Base-by-base conservation (phyloP, 2,888 invertebrate genomes). In the Nymphalis polychloros region DNA sequence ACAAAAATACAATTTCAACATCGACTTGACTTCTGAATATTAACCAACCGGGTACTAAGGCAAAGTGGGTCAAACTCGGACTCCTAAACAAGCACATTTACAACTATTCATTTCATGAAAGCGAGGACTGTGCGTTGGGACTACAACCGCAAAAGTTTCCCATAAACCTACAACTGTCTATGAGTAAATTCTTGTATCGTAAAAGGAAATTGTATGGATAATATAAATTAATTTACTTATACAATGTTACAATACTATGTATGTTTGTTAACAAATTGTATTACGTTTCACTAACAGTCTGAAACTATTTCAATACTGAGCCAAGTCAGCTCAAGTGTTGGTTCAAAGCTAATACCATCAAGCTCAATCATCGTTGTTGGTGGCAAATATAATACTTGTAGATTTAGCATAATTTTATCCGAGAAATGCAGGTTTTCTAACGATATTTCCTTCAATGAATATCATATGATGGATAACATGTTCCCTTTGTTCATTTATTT, bases 71-170 rank as follows among this genome's bases (percentile, higher is more conserved):
- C 74, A 70, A 65, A 72, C 71, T 67, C 55, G 59, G 62, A 71
- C 70, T 70, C 71, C 70, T 72, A 70, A 73, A 72, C 74, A 75
- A 69, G 75, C 72, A 75, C 71, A 76, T 73, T 78, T 78, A 76
- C 76, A 79, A 73, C 68, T 73, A 71, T 76, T 75, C 75, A 78
- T 77, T 77, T 74, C 73, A 76, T 74, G 75, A 63, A 74, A 69
- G 70, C 71, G 61, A 31, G 35, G 53, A 71, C 73, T 60, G 73
- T 79, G 77, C 78, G 77, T 78, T 77, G 70, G 67, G 73, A 78
- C 75, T 76, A 69, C 75, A 78, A 77, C 78, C 77, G 64, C 78
- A 75, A 76, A 81, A 79, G 73, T 78, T 78, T 75, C 69, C 57
- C 70, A 68, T 64, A 65, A 63, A 66, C 72, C 68, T 63, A 65